Conservation (phyloP, 2,797 vertebrate species). For the Tamandua tetradactyla region DNA sequence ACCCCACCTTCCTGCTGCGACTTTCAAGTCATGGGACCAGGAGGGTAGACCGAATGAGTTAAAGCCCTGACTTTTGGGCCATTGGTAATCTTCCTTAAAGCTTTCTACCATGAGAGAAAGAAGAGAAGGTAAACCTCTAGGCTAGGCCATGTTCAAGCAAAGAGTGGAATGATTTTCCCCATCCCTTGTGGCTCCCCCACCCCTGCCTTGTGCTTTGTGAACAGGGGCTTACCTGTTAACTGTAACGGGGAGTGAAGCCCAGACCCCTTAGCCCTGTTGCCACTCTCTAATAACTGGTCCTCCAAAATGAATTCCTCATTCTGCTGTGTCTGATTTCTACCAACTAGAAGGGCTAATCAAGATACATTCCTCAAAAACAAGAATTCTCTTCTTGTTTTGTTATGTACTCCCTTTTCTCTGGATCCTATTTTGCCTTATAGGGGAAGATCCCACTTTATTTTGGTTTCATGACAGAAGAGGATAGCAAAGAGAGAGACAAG, state of each 20-base stretch:
- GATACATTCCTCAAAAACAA: neutral
- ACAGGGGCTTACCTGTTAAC: neutral
- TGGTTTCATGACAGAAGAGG: neutral
- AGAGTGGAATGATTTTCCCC: neutral
- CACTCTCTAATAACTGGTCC: neutral
- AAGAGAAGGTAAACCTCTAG: neutral
- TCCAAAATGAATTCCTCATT: neutral
- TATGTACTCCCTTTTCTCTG: neutral
- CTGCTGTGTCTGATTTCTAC: neutral
- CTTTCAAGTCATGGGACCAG: neutral
- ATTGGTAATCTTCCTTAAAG: neutral
- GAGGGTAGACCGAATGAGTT: neutral
- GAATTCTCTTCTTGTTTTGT: neutral
- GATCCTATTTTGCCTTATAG: neutral
- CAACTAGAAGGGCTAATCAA: neutral
- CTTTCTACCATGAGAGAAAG: constrained; percentile 22
- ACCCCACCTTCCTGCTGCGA: neutral
- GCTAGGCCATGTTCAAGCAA: constrained; percentile 24
- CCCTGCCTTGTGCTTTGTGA: neutral
- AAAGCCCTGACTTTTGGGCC: neutral
- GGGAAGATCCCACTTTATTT: neutral
- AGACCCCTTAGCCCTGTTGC: neutral
- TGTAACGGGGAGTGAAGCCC: neutral
- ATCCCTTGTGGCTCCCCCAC: rapidly evolving
- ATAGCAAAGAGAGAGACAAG: neutral